A percentile compares a stretch with the other conserved stretches of the same genome.
These are phyloP conservation scores for Bryconaethiops microstoma DNA, from an alignment of 2,797 vertebrate species.

Conservation along the genomic window DNA sequence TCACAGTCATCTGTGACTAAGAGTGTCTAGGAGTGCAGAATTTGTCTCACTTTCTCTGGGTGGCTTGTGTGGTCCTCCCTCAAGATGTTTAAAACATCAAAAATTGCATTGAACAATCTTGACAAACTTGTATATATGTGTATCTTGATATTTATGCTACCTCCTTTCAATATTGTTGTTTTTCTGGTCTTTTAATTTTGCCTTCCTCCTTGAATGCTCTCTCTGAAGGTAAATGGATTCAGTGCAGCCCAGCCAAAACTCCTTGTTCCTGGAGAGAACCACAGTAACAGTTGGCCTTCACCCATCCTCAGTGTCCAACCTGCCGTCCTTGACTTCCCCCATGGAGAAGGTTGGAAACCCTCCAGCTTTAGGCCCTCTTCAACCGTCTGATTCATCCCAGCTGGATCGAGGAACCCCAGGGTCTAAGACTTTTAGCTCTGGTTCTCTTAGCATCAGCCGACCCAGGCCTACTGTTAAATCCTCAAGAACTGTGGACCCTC, in stretches of 20 bases:
- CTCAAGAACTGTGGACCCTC: slow-evolving; percentile 57
- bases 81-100: no score
- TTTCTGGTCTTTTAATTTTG: background rate
- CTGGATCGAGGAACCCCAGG: slow-evolving; percentile 41
- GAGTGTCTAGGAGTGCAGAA: no score
- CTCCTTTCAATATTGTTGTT: background rate
- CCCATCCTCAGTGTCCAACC: slow-evolving; percentile 37
- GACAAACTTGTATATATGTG: no score
- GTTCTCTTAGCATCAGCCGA: slow-evolving; percentile 69
- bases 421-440: slow-evolving; percentile 48
- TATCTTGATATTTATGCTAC: background rate
- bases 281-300: slow-evolving; percentile 54
- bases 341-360: slow-evolving; percentile 35
- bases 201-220: background rate
- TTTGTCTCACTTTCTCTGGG: no score
- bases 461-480: slow-evolving; percentile 69
- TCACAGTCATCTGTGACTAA: no score
- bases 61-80: no score
- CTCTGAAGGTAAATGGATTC: slow-evolving; percentile 70
- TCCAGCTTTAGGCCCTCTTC: slow-evolving; percentile 1
- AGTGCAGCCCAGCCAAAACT: slow-evolving; percentile 59
- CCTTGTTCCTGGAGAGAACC: slow-evolving; percentile 52
- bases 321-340: slow-evolving; percentile 51
- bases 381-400: background rate
- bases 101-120: no score